Evolutionary conservation across 2,113 vertebrate species (phyloP), one percentile per base, ranked within the genome.

Genomic region (Tachycineta bicolor): DNA sequence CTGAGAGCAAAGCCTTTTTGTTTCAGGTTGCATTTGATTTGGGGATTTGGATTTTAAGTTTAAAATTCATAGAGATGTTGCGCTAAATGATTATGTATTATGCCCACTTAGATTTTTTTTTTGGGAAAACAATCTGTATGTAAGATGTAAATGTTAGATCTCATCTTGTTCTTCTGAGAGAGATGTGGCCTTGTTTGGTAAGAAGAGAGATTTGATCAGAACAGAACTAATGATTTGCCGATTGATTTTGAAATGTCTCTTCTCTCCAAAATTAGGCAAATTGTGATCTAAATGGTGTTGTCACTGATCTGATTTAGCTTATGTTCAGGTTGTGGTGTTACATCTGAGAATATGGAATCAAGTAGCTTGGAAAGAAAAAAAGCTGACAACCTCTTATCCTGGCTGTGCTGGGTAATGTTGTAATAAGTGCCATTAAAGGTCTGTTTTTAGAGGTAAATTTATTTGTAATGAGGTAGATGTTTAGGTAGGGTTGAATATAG

Each of bases 331-430:
- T 73, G 67, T 76, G 26, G 7, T 85, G 26, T 60, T 73, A 21
- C 2, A 23, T 53, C 33, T 58, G 24, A 76, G 55, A 89, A 70
- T 31, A 37, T 46, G 41, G 10, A 7, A 53, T 85, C 19, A 53
- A 23, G 28, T 76, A 67, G 21, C 44, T 94, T 87, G 62, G 65
- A 79, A 64, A n/a, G 44, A 44, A 84, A 75, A 75, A 78, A 63
- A 37, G 12, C 29, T 60, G 41, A 14, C 37, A 47, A 19, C 19
- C 9, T 71, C 13, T 62, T 69, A 44, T 14, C 31, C 28, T 79
- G n/a, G 22, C 55, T 77, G 1, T 80, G n/a, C 80, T 92, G 28
- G 44, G 37, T 88, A 43, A 55, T 3, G 4, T 12, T 73, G 17
- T 80, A 49, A 5, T 58, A 67, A 41, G 5, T 34, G 29, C 41